These are phyloP conservation scores for Onthophagus sagittarius DNA, from an alignment of 2,888 invertebrate species.

Conservation along the genomic window DNA sequence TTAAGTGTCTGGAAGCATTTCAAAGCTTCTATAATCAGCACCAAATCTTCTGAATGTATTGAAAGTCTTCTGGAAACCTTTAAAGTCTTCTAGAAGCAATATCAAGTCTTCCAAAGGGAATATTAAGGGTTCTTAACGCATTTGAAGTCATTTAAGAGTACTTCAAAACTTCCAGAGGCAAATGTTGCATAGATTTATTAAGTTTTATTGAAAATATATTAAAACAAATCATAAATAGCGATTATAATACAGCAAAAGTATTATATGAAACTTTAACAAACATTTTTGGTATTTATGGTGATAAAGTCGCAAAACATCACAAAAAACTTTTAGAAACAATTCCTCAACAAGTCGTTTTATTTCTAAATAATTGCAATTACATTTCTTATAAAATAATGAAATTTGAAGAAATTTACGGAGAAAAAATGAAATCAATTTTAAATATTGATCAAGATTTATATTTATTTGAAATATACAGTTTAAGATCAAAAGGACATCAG, in stretches of 20 bases:
- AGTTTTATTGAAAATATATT: conserved; percentile 62
- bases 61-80: no score
- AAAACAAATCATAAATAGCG: conserved; percentile 50
- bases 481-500: conserved; percentile 66
- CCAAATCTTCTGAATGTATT: no score
- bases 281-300: conserved; percentile 73
- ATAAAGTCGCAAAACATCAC: conserved; percentile 76
- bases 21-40: no score
- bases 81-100: no score
- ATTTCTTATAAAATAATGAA: conserved; percentile 65
- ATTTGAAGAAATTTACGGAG: conserved; percentile 57
- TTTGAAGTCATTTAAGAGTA: no score
- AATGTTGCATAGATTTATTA: conserved; percentile 61
- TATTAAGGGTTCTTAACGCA: no score
- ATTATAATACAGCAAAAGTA: no score
- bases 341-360: conserved; percentile 83
- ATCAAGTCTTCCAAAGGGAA: no score
- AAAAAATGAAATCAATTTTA: conserved; percentile 49
- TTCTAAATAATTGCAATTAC: conserved; percentile 91
- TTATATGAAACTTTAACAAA: conserved; percentile 37
- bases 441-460: conserved; percentile 57
- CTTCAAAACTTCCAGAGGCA: no score
- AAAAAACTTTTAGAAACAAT: conserved; percentile 74
- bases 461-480: conserved; percentile 61
- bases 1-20: no score